Evolutionary conservation across 2,113 vertebrate species (phyloP).

Genomic region (Grallaria varia): DNA sequence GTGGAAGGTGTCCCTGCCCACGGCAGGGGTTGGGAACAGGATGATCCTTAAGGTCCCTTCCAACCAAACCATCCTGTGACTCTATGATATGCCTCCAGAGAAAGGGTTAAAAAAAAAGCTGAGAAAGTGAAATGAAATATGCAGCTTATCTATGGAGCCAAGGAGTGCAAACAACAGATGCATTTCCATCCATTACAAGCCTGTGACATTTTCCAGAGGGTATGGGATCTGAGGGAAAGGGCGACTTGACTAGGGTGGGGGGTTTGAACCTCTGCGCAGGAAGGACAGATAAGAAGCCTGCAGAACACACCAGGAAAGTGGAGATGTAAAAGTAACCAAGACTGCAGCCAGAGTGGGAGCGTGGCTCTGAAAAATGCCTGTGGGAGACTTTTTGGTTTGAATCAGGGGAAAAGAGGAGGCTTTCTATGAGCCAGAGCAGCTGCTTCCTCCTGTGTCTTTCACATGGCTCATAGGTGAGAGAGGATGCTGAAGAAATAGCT

Average conservation of each 20-base stretch:
- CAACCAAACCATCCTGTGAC: background rate
- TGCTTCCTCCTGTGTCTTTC: background rate
- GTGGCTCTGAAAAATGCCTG: background rate
- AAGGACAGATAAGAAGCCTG: background rate
- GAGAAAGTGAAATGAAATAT: background rate
- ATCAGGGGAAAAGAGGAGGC: background rate
- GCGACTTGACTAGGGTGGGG: rapidly evolving
- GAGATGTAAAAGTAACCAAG: background rate
- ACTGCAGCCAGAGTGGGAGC: background rate
- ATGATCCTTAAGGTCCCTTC: background rate
- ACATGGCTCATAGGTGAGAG: background rate
- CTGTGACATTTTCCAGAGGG: rapidly evolving
- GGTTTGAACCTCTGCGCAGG: background rate
- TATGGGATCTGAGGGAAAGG: rapidly evolving
- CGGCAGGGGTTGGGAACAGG: background rate
- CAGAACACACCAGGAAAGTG: background rate
- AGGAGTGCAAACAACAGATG: background rate
- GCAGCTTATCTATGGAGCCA: background rate
- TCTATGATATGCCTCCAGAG: rapidly evolving
- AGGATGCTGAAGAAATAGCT: background rate
- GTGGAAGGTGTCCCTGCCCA: background rate
- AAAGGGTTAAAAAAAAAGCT: background rate
- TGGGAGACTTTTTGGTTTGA: background rate
- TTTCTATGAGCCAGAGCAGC: background rate
- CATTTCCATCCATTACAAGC: background rate